These are phyloP conservation scores for Drosophila insularis DNA, from an alignment of 1,140 invertebrate species.

Conservation along the genomic window DNA sequence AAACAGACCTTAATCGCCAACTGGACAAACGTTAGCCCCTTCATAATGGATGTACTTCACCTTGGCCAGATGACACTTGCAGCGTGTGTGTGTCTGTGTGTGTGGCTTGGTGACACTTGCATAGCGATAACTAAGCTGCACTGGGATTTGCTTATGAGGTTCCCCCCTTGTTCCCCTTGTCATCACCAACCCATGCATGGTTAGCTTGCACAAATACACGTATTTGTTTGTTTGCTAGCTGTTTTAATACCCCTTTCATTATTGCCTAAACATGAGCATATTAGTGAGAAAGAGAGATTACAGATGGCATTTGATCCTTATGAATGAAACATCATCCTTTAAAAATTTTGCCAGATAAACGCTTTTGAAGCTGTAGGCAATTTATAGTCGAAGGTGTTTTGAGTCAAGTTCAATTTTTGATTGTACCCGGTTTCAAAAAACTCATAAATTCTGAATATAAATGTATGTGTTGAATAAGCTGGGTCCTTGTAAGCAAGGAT, in stretches of 20 bases:
- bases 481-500: no score
- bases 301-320: no score
- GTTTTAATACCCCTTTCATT: not conserved
- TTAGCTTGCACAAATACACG: slow-evolving; percentile 30
- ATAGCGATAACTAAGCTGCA: slow-evolving; percentile 14
- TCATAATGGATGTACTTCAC: slow-evolving; percentile 45
- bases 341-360: no score
- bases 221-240: slow-evolving; percentile 5
- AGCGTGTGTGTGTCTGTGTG: slow-evolving; percentile 9
- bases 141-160: not conserved
- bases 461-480: no score
- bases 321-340: no score
- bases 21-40: slow-evolving; percentile 32
- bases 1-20: slow-evolving; percentile 35
- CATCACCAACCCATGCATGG: not conserved
- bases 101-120: slow-evolving; percentile 30
- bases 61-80: slow-evolving; percentile 51
- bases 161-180: not conserved
- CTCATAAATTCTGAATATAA: no score
- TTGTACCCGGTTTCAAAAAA: no score
- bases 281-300: not conserved
- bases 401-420: no score
- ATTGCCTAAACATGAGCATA: not conserved
- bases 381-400: no score
- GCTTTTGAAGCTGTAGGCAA: no score